phyloP scores from a whole-genome alignment of 2,888 invertebrate genomes.

The Oscheius onirici region DNA sequence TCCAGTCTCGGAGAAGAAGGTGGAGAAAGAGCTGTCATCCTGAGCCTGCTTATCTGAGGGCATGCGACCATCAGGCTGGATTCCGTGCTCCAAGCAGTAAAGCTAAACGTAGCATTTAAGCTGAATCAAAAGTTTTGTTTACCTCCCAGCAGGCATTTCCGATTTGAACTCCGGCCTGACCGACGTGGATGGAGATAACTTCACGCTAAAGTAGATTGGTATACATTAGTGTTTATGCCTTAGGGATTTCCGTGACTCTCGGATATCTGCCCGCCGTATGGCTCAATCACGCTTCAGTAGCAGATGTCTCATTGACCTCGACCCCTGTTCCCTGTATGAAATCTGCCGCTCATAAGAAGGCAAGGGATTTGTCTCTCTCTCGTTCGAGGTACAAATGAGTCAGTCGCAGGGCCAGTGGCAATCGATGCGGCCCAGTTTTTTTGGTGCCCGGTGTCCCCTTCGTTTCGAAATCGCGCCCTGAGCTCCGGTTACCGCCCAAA shows the following conservation, averaged over 20 bases:
- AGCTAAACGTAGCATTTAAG: slow-evolving; percentile 55
- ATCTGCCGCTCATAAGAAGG: slow-evolving; percentile 3
- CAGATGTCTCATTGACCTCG: slow-evolving; percentile 31
- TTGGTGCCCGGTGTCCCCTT: slow-evolving; percentile 14
- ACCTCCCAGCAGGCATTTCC: slow-evolving; percentile 76
- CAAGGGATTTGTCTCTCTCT: slow-evolving; percentile 12
- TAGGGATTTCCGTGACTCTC: neutral
- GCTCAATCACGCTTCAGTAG: slow-evolving; percentile 19
- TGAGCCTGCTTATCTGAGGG: slow-evolving; percentile 32
- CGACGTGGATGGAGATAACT: slow-evolving; percentile 68
- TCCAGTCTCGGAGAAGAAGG: slow-evolving; percentile 78
- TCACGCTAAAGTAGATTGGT: slow-evolving; percentile 53
- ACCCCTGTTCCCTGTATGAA: slow-evolving; percentile 7
- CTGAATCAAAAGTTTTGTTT: too few species aligned
- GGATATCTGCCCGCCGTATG: slow-evolving; percentile 5
- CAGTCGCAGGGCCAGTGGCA: slow-evolving; percentile 2
- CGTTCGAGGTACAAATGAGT: slow-evolving; percentile 12
- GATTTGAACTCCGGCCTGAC: slow-evolving; percentile 68
- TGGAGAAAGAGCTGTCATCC: slow-evolving; percentile 70
- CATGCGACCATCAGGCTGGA: slow-evolving; percentile 72
- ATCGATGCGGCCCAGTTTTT: slow-evolving; percentile 27
- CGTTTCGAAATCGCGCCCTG: slow-evolving; percentile 28
- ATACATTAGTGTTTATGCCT: neutral
- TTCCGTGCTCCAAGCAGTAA: slow-evolving; percentile 76
- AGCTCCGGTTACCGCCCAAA: slow-evolving; percentile 28